A percentile compares a stretch with the other conserved stretches of the same genome.
phyloP scores from a whole-genome alignment of 2,888 invertebrate species.

The Coenonympha arcania region DNA sequence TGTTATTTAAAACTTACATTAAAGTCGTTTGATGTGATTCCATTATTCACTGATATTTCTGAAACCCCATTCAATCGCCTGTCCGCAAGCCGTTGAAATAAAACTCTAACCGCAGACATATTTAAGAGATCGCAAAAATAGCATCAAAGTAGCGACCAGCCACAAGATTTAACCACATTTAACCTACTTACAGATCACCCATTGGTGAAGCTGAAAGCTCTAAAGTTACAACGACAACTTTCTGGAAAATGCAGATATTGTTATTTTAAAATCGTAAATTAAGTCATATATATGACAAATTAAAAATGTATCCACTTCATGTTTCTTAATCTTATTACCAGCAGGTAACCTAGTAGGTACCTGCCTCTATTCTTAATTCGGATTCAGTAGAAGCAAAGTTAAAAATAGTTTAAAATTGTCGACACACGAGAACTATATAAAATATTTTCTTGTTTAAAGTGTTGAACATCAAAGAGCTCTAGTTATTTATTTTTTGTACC shows the following conservation, averaged over 20 bases:
- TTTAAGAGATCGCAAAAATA: slow-evolving; percentile 59
- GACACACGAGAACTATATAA: neutral
- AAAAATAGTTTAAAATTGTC: neutral
- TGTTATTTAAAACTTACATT: neutral
- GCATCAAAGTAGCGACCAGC: slow-evolving; percentile 52
- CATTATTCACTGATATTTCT: slow-evolving; percentile 23
- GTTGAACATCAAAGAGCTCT: slow-evolving; percentile 10
- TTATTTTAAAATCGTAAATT: neutral
- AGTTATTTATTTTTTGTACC: slow-evolving; percentile 9
- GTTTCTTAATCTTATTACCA: no score
- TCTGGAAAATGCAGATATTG: neutral
- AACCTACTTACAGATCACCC: slow-evolving; percentile 47
- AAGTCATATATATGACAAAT: no score
- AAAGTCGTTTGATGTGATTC: neutral
- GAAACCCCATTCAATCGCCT: slow-evolving; percentile 43
- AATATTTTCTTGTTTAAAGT: slow-evolving; percentile 3
- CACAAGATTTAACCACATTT: slow-evolving; percentile 48
- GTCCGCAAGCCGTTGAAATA: slow-evolving; percentile 44
- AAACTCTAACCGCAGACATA: slow-evolving; percentile 55
- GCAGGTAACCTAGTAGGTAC: no score
- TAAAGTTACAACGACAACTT: slow-evolving; percentile 9
- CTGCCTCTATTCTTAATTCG: no score
- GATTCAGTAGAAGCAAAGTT: neutral
- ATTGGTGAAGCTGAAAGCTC: slow-evolving; percentile 6
- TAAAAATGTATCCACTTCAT: no score